These are phyloP conservation scores for Rapana venosa DNA, from an alignment of 2,888 invertebrate genomes.

Conservation along the genomic window DNA sequence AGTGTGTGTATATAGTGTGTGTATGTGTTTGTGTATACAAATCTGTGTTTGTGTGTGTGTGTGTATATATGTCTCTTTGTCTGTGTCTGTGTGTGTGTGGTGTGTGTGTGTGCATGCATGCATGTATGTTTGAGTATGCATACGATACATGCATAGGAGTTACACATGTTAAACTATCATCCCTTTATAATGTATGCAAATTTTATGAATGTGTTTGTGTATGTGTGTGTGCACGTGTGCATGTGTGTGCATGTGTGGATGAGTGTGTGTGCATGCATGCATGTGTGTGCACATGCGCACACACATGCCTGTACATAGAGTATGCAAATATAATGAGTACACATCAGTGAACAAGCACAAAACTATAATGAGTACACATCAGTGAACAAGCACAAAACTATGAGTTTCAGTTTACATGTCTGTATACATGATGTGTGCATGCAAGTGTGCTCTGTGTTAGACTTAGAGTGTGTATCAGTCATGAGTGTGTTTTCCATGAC, in stretches of 20 bases:
- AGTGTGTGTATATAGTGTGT: background rate
- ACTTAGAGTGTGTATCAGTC: no score
- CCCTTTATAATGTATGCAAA: background rate
- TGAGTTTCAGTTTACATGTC: no score
- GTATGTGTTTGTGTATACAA: background rate
- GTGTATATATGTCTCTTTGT: constrained; percentile 2
- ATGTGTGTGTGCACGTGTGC: background rate
- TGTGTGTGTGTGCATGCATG: constrained; percentile 5
- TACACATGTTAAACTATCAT: background rate
- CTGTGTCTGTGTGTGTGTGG: constrained; percentile 24
- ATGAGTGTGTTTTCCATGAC: no score
- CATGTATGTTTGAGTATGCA: constrained; percentile 7
- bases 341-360: background rate
- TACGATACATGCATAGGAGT: background rate
- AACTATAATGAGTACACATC: background rate
- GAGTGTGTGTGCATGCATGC: background rate
- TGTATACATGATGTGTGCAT: no score
- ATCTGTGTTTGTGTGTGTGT: constrained; percentile 22
- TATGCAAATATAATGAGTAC: background rate
- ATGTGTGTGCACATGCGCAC: background rate
- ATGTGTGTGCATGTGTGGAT: background rate
- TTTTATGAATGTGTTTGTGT: constrained; percentile 17
- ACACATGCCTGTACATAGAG: background rate
- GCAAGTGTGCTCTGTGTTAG: no score
- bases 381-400: no score